Base-by-base conservation (phyloP, 1,140 invertebrate genomes). In the Leptinotarsa defecta region DNA sequence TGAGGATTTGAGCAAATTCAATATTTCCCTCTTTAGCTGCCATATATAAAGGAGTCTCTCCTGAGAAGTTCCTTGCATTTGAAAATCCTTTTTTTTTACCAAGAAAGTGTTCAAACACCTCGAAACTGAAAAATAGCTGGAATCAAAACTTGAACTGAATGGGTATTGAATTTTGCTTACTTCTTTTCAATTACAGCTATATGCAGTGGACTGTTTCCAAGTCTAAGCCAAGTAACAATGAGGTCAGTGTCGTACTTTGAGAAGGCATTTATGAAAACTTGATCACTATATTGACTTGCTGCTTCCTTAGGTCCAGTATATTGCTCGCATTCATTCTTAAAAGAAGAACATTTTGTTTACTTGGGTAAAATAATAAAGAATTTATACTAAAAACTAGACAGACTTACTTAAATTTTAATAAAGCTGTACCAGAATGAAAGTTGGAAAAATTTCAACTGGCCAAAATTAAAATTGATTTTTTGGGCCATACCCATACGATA, bases 121-220 rank as follows among this genome's bases (percentile, higher is more conserved):
- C 49, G 20, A 71, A 34, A 20, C 77, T 78, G 22, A 74, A 73
- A 75, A 19, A 3, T 11, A 43, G 34, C 2, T 43, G 34, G 3
- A 43, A 43, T 43, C 8, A 43, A 43, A 43, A 43, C 8, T 43
- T 43, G 8, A 43, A 43, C 8, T 43, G 4, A 11, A 43, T 11
- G 34, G 34, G 34, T 43, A 43, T 43, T 43, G 3, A 43, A 43
- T 43, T 43, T 20, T 22, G 68, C 74, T 75, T 76, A 78, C 77
- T 72, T 71, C 20, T 78, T 78, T 64, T 62, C 73, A 34, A 73
- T 63, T n/a, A 71, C 74, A 20, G 77, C 70, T n/a, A 76, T 48
- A 63, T 78, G 77, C 43, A 76, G 34, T 22, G 77, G 62, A 15
- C 71, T 78, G 68, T 76, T 74, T 49, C 74, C 77, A 78, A 20